Base-by-base conservation (phyloP, 2,113 vertebrate species). In the Phylloscopus trochiloides region DNA sequence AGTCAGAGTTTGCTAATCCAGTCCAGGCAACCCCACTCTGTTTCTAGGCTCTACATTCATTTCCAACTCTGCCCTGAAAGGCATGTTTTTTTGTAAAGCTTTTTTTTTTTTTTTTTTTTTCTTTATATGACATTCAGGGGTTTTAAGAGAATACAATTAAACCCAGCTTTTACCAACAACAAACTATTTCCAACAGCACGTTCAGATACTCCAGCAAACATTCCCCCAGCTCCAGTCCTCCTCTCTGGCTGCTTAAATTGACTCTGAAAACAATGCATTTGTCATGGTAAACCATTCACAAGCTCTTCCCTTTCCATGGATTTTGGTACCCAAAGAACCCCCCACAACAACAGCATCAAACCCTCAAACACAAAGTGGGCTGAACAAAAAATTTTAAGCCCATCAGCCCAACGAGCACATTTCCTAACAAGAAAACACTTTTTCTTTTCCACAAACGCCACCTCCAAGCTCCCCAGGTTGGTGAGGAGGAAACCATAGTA, bases 401-500 rank as follows among this genome's bases (percentile, higher is more conserved):
- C 72, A 63, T 22, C 67, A 73, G 9, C 12, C 20, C 65, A 45
- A 86, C 2, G 28, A 94, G 50, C n/a, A 77, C 51, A 80, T 86
- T 85, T 91, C 67, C 42, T 54, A 50, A 83, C 3, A 20, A 77
- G 51, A 74, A 92, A 89, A 70, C 43, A 24, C 31, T 15, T 59
- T 31, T 29, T 68, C 48, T 31, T 48, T 31, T 5, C 14, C 50
- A 73, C 42, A n/a, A 58, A 79, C 63, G 70, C 75, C 81, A 63
- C 67, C 61, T 94, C 76, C 61, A 45, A 92, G n/a, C 63, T 74
- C 90, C 85, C 85, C 75, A 82, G 65, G 81, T 17, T 88, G 57
- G 71, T 86, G 78, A 94, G 85, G 65, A 80, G 68, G 87, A 94
- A 96, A 94, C 96, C 95, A 96, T 94, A 87, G 91, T 25, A 95